phyloP scores from a whole-genome alignment of 2,888 invertebrate genomes.

The Hybos culiciformis region DNA sequence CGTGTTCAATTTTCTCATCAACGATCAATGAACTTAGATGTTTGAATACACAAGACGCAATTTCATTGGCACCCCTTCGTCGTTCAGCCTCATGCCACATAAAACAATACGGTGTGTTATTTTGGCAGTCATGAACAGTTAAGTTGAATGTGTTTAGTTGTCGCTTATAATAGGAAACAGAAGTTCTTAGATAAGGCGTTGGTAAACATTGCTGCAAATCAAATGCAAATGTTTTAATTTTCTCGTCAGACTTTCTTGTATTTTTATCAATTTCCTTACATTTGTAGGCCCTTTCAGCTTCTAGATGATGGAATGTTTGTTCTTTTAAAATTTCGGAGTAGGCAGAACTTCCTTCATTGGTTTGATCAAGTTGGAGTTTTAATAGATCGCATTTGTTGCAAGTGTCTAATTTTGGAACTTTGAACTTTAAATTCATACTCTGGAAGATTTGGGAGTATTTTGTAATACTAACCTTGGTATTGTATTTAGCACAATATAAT shows the following conservation, averaged over 20 bases:
- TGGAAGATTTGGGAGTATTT: conserved; percentile 12
- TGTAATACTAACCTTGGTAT: conserved; percentile 3
- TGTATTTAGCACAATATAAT: conserved; percentile 6
- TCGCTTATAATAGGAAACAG: conserved; percentile 12
- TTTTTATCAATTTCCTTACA: background rate
- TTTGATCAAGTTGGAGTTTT: background rate
- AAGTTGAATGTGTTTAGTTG: conserved; percentile 13
- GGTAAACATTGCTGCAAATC: conserved; percentile 15
- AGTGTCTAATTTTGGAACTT: conserved; percentile 10
- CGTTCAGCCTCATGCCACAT: background rate
- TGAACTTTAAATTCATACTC: conserved; percentile 10
- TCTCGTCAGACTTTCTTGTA: no score
- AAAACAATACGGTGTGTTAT: background rate
- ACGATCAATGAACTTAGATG: background rate
- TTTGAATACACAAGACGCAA: background rate
- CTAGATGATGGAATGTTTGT: background rate
- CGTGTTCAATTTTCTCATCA: no score
- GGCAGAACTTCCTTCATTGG: background rate
- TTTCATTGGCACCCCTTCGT: background rate
- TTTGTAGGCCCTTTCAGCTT: background rate
- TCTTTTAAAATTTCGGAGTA: background rate
- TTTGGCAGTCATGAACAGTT: conserved; percentile 10
- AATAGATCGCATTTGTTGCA: conserved; percentile 11
- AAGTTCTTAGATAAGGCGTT: conserved; percentile 12
- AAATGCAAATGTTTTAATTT: conserved; percentile 5